Base-by-base conservation (phyloP, 2,113 vertebrate genomes). In the Panurus biarmicus region DNA sequence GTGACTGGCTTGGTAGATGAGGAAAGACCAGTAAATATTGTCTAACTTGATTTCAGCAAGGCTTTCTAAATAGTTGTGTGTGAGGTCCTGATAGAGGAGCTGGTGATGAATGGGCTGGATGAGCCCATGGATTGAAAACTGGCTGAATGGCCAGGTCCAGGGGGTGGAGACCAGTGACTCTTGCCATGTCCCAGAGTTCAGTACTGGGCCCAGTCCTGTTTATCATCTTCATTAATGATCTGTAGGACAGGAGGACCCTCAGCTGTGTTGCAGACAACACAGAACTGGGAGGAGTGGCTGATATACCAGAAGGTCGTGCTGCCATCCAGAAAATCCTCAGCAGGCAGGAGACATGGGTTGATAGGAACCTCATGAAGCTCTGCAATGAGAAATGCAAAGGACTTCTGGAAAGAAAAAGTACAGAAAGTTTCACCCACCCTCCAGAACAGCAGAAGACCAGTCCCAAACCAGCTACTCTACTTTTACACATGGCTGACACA, bases 301-400 rank as follows among this genome's bases (percentile, higher is more conserved):
- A 44, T 17, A 10, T 2, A 10, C 10, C n/a, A 36, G 54, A 60
- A 11, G 7, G 7, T 60, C 0, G 0, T 42, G 7, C 24, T 89
- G n/a, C 35, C 60, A 14, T n/a, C 17, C 44, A 45, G 48, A 21
- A 47, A 17, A 12, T 58, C 23, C 28, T 51, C 51, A 66, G n/a
- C 25, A 26, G 5, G 22, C 25, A 44, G 12, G 29, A 76, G 62
- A 58, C 19, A n/a, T 7, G 14, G 11, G 5, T 23, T 4, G 2
- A 25, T 4, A 20, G 11, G 13, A 85, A 8, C 19, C 11, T 62
- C 6, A 36, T 36, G 20, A 64, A 85, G 24, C 35, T 79, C 66
- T 66, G 29, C 51, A 47, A 26, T 7, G 3, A 54, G 23, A 67
- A 53, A 14, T 36, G 11, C 29, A 33, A 81, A 36, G 11, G 2